phyloP scores from a whole-genome alignment of 2,888 invertebrate species.

The Vanessa cardui region DNA sequence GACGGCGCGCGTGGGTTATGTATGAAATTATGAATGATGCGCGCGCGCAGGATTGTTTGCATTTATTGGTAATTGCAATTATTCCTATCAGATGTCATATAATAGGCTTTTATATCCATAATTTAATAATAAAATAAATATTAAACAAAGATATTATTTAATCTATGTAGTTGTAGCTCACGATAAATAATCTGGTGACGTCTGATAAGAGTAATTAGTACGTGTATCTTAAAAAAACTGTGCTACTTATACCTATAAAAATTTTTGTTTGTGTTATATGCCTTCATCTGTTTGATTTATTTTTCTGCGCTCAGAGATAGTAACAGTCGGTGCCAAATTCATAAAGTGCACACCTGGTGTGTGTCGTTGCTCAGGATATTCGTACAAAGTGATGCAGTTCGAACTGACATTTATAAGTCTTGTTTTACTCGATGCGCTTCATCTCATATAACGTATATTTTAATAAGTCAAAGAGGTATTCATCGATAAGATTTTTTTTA shows the following conservation, averaged over 20 bases:
- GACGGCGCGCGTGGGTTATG: slow-evolving; percentile 32
- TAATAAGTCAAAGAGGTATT: neutral
- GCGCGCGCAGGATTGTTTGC: slow-evolving; percentile 20
- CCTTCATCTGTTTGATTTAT: neutral
- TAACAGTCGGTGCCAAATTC: slow-evolving; percentile 68
- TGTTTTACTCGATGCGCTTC: slow-evolving; percentile 18
- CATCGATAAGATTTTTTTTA: neutral
- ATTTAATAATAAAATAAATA: neutral
- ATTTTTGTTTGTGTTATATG: neutral
- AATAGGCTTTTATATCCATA: neutral
- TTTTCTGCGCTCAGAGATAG: slow-evolving; percentile 45
- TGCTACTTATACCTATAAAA: neutral
- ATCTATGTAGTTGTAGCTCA: neutral
- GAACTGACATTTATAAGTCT: slow-evolving; percentile 8
- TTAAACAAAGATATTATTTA: neutral
- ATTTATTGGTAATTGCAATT: neutral
- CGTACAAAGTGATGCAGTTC: slow-evolving; percentile 26
- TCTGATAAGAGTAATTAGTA: neutral
- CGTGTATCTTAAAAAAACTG: neutral
- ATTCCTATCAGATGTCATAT: neutral
- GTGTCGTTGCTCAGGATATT: slow-evolving; percentile 51
- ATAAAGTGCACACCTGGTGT: slow-evolving; percentile 53
- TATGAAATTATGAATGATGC: slow-evolving; percentile 29
- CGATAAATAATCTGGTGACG: neutral
- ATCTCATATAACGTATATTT: neutral